Conservation (phyloP, 1,140 invertebrate species). For the Metopolophium dirhodum region DNA sequence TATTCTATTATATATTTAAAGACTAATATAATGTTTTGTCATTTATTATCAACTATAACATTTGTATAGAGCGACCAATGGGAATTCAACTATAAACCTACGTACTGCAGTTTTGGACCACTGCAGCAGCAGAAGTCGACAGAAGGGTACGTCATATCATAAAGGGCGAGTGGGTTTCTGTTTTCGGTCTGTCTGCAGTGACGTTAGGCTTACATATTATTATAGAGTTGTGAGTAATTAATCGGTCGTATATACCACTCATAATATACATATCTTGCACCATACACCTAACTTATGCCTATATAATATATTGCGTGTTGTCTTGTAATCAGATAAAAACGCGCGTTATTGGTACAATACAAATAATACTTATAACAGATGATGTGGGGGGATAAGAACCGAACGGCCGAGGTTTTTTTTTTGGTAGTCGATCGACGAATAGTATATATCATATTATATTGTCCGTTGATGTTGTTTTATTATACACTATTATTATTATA, state of each 20-base stretch:
- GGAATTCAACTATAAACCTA: neutral
- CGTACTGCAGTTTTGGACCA: neutral
- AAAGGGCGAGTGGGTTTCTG: neutral
- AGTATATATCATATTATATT: neutral
- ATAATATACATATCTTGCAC: neutral
- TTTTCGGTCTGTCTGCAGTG: neutral
- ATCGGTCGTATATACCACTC: neutral
- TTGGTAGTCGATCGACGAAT: neutral
- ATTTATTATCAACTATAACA: too few species aligned
- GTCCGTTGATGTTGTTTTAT: conserved; percentile 7
- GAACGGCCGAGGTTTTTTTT: neutral
- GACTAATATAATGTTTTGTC: too few species aligned
- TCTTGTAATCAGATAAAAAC: neutral
- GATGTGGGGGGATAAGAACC: neutral
- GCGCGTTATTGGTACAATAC: neutral
- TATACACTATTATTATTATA: neutral
- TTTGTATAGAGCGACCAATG: too few species aligned
- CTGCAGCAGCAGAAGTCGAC: neutral
- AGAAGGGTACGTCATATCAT: neutral
- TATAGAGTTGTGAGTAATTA: neutral
- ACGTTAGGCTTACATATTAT: neutral
- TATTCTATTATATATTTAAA: too few species aligned
- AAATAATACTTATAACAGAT: neutral
- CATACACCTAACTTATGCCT: neutral
- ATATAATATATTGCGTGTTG: neutral